Percentiles rank a stretch among this genome's conserved stretches.
Conservation (phyloP, 2,797 vertebrate species). For the Sphenopsis melanotis region DNA sequence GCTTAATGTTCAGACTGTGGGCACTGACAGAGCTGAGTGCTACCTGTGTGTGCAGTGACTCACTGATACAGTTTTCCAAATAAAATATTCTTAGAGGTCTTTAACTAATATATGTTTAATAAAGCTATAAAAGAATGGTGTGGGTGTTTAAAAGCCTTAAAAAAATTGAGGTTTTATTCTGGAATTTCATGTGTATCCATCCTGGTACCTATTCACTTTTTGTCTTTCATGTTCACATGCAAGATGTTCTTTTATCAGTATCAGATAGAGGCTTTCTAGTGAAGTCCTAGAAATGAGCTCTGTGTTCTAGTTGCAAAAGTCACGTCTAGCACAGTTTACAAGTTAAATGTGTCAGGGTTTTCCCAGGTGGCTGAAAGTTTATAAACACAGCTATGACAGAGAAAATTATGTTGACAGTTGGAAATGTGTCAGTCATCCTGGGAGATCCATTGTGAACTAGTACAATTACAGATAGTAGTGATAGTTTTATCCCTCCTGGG, state of each 20-base stretch:
- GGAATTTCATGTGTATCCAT: background rate
- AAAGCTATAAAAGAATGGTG: background rate
- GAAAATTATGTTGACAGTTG: background rate
- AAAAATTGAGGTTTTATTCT: background rate
- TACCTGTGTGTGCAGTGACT: background rate
- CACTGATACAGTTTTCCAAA: background rate
- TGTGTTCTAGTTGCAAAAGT: background rate
- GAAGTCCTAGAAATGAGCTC: background rate
- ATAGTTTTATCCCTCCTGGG: background rate
- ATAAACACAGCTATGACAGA: background rate
- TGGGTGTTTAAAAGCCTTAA: background rate
- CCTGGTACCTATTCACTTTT: background rate
- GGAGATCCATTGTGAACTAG: background rate
- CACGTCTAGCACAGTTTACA: background rate
- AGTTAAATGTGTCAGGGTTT: conserved; percentile 24
- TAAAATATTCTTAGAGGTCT: background rate
- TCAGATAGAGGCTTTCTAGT: background rate
- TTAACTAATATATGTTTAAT: background rate
- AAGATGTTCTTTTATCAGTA: background rate
- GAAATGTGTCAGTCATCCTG: background rate
- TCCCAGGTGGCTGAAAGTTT: conserved; percentile 8
- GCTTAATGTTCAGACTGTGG: background rate
- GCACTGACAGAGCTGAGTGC: background rate
- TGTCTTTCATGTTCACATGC: background rate
- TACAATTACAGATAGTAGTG: background rate